Evolutionary conservation across 64 coral and sea anemone species (phyloP), one percentile per base, ranked within the genome.

Genomic region (Trachythela sp.): DNA sequence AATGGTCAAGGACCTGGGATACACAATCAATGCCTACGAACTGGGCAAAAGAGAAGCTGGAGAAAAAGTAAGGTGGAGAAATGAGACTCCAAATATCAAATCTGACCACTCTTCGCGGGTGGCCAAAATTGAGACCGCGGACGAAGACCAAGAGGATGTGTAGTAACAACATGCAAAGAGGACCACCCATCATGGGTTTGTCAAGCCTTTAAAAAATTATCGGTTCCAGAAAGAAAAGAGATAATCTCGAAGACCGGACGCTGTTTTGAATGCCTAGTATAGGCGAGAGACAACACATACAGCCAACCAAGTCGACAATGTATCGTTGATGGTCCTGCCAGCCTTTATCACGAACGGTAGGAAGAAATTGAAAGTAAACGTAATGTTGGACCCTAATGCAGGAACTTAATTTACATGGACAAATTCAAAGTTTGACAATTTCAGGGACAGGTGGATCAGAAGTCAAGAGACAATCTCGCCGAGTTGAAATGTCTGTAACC

Each of bases 291-390:
- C 6, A 92, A 40, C 36, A 87, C 35, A n/a, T n/a, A n/a, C n/a
- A n/a, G n/a, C 92, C 89, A 54, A 68, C 24, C 26, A 64, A 56
- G 20, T 83, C 76, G 36, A 87, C n/a, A n/a, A n/a, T n/a, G n/a
- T 93, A 20, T 90, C 88, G 1, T 64, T 93, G 83, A 86, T 93
- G 92, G 75, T 93, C 54, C 36, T 93, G 4, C 88, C 92, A 85
- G 87, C 88, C 4, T 24, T 72, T 36, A 89, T 89, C 36, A 89
- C 51, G 0, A 92, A 87, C 20, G 26, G 71, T 0, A 84, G 76
- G 8, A 87, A 87, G 45, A 72, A 30, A 60, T 48, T 92, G 56
- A 43, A 38, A 24, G 92, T 93, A 7, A 93, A 90, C 33, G 85
- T 90, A 31, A 94, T 94, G 92, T 40, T 90, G 86, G 92, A 90